Evolutionary conservation across 2,113 vertebrate genomes (phyloP).

Genomic region (Pogona vitticeps): DNA sequence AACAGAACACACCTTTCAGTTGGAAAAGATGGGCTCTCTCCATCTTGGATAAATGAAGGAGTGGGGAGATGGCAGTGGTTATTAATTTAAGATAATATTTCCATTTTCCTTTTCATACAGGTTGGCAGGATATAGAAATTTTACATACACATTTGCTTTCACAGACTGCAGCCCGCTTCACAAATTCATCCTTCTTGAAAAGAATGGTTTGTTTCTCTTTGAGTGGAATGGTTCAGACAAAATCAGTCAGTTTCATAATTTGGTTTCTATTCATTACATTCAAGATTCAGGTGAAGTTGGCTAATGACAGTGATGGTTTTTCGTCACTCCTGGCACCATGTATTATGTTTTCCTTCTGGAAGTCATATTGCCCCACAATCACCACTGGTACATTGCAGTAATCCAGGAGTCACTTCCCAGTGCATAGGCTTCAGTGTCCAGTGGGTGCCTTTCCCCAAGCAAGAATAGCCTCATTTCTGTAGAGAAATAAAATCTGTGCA

Average conservation of each 20-base stretch:
- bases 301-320: not conserved
- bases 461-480: not conserved
- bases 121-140: too few species aligned
- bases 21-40: too few species aligned
- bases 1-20: too few species aligned
- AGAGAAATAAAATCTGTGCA: not conserved
- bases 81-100: too few species aligned
- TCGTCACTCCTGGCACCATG: not conserved
- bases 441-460: not conserved
- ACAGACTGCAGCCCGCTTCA: too few species aligned
- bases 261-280: not conserved
- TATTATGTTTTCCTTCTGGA: not conserved
- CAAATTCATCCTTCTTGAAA: not conserved
- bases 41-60: too few species aligned
- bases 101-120: too few species aligned
- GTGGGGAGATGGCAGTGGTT: too few species aligned
- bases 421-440: not conserved
- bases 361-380: not conserved
- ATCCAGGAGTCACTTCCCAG: not conserved
- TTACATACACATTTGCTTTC: too few species aligned
- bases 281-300: not conserved
- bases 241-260: not conserved
- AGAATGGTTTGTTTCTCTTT: not conserved
- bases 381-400: not conserved
- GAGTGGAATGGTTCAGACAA: not conserved